A percentile compares a stretch with the other conserved stretches of the same genome.
phyloP scores from a whole-genome alignment of 2,888 invertebrate species.

The Sarcophaga caerulescens region DNA sequence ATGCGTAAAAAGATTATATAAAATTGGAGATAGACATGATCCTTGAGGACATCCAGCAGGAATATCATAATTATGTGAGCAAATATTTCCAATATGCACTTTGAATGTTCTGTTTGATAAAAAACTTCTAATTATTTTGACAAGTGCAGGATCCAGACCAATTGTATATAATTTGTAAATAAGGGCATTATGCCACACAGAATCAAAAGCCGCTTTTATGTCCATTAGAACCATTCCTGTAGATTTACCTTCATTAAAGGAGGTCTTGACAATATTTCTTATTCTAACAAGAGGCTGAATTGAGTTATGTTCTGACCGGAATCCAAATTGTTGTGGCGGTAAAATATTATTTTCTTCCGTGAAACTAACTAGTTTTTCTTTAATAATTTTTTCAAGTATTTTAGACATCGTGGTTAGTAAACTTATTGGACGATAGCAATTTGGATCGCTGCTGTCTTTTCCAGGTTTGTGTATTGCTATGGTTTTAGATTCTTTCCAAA shows the following conservation, averaged over 20 bases:
- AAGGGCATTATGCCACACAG: not conserved
- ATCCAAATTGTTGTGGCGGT: constrained; percentile 44
- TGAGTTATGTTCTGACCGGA: constrained; percentile 25
- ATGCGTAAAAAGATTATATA: not conserved
- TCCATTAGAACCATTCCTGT: constrained; percentile 2
- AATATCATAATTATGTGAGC: not conserved
- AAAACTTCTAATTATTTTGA: not conserved
- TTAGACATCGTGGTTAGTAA: not conserved
- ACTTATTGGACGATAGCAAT: not conserved
- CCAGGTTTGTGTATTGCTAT: constrained; percentile 8
- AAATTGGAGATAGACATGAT: constrained; percentile 1
- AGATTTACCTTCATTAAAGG: constrained; percentile 14
- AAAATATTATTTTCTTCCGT: constrained; percentile 11
- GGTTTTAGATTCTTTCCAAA: constrained; percentile 6
- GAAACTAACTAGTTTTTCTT: not conserved
- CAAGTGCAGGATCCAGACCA: not conserved
- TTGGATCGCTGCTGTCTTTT: constrained; percentile 1
- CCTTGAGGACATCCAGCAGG: not conserved
- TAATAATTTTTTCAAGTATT: not conserved
- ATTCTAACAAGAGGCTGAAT: constrained; percentile 13
- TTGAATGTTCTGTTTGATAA: not conserved
- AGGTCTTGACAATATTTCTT: not conserved
- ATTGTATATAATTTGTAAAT: not conserved
- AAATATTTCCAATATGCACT: not conserved
- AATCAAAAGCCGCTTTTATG: constrained; percentile 12